These are phyloP conservation scores for Noturus placidus DNA, from an alignment of 2,113 vertebrate species.

Conservation along the genomic window DNA sequence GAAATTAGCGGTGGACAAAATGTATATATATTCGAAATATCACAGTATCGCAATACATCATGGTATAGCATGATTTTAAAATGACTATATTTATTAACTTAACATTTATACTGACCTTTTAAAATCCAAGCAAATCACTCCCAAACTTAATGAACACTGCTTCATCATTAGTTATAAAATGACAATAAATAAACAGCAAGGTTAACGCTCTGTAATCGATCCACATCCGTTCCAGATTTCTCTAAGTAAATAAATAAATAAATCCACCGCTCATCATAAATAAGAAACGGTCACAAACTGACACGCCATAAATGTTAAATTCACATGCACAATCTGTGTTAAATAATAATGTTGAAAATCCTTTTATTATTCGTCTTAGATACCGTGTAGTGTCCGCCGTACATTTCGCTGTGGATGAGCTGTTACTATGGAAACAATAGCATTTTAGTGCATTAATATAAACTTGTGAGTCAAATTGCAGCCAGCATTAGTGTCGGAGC, in stretches of 20 bases:
- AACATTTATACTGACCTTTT: background rate
- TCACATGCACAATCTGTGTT: background rate
- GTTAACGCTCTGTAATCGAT: background rate
- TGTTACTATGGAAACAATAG: background rate
- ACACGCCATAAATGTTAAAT: background rate
- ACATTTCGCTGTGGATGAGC: background rate
- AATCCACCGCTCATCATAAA: background rate
- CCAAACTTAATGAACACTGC: background rate
- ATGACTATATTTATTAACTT: background rate
- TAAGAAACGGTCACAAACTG: background rate
- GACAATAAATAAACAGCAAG: background rate
- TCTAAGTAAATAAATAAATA: background rate
- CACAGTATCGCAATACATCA: background rate
- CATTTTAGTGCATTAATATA: background rate
- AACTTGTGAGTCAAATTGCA: background rate
- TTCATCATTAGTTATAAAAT: background rate
- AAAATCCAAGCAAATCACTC: background rate
- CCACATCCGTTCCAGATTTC: background rate
- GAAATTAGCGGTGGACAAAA: background rate
- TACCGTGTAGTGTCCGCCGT: no score
- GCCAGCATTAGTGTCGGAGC: background rate
- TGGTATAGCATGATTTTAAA: background rate
- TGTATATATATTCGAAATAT: background rate
- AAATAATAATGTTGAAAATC: background rate
- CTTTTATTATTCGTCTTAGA: background rate